These are phyloP conservation scores for Varanus komodoensis DNA, from an alignment of 2,113 vertebrate species.

Conservation along the genomic window DNA sequence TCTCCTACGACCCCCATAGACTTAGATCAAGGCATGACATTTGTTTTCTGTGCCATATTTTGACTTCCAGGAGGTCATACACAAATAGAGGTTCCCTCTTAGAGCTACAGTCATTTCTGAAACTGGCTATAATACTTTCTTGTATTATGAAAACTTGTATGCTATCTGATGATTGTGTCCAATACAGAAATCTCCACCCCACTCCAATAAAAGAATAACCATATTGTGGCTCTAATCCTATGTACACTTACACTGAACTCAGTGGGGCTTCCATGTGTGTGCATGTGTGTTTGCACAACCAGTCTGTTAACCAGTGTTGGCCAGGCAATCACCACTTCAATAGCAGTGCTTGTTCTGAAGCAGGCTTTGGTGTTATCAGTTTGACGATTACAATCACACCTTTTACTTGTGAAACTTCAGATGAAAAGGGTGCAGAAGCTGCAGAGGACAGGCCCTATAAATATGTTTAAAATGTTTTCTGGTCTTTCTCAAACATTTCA, in stretches of 20 bases:
- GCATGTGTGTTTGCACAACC: neutral
- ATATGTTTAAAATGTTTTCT: slow-evolving; percentile 72
- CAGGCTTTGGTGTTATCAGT: slow-evolving; percentile 54
- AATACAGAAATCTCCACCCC: too few relatives aligned
- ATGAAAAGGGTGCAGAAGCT: slow-evolving; percentile 57
- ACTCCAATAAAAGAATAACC: neutral
- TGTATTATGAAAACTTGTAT: slow-evolving; percentile 4
- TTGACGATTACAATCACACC: slow-evolving; percentile 50
- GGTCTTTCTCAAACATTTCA: slow-evolving; percentile 74
- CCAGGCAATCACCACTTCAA: neutral
- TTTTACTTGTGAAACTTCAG: slow-evolving; percentile 63
- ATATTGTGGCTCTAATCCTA: neutral
- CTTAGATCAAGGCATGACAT: neutral
- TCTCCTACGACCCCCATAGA: neutral
- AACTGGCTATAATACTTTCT: neutral
- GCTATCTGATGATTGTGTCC: neutral
- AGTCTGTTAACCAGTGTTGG: neutral
- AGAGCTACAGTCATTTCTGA: neutral
- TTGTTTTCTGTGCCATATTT: neutral
- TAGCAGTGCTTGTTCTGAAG: slow-evolving; percentile 30
- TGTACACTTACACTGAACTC: neutral
- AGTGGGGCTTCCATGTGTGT: neutral
- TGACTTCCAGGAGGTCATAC: neutral
- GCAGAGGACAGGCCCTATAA: slow-evolving; percentile 61
- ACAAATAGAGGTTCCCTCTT: neutral